Evolutionary conservation across 2,888 invertebrate species (phyloP).

Genomic region (Hymenopus coronatus): DNA sequence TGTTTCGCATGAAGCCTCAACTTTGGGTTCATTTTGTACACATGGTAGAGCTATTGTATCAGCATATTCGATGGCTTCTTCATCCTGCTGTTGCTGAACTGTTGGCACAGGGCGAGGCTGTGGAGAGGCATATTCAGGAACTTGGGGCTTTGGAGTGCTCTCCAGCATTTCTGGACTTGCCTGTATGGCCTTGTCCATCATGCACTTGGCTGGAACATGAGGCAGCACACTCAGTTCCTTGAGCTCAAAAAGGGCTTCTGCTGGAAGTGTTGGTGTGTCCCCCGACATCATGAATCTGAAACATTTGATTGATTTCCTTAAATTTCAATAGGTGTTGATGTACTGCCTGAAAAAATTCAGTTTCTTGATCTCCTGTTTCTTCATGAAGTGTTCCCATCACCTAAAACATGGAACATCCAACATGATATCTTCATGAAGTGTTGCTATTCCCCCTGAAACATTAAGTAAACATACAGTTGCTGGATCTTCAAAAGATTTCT

Average conservation of each 20-base stretch:
- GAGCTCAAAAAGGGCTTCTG: neutral
- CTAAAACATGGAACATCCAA: too few relatives aligned
- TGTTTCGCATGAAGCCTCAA: neutral
- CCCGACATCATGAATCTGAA: slow-evolving; percentile 43
- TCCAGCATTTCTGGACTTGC: neutral
- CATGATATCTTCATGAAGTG: too few relatives aligned
- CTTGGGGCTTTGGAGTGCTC: neutral
- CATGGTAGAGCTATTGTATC: neutral
- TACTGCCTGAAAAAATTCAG: too few relatives aligned
- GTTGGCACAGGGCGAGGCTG: neutral
- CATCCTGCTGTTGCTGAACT: neutral
- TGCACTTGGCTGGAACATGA: slow-evolving; percentile 2
- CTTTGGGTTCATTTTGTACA: neutral
- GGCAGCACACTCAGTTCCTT: neutral
- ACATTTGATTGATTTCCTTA: too few relatives aligned
- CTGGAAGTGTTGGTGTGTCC: slow-evolving; percentile 37
- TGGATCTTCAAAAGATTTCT: too few relatives aligned
- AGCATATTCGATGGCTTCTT: neutral
- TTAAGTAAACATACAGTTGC: too few relatives aligned
- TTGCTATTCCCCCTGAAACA: too few relatives aligned
- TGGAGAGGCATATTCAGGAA: neutral
- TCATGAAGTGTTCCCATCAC: too few relatives aligned
- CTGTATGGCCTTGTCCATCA: slow-evolving; percentile 15
- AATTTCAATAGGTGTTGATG: too few relatives aligned
- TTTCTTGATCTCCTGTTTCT: too few relatives aligned